Evolutionary conservation across 1,140 invertebrate genomes (phyloP), one percentile per base, ranked within the genome.

Genomic region (Cataglyphis hispanica): DNA sequence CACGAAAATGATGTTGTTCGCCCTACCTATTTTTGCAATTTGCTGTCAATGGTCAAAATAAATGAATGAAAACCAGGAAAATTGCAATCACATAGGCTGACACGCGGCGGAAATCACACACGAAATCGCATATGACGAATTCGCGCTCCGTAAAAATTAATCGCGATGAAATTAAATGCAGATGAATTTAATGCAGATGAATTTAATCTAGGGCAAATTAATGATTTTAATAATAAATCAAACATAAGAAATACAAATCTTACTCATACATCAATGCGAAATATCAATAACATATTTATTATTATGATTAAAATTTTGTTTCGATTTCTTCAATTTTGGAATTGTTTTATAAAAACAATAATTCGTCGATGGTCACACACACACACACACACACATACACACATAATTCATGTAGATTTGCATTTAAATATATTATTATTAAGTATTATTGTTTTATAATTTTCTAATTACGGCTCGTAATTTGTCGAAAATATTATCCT

Each of bases 1-100:
- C 83, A 16, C 22, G 72, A 34, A 86, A 88, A 88, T 88, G 76
- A 89, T 84, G 70, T 80, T 58, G 61, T 16, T 25, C 53, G 64
- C 46, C 46, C 11, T 13, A 34, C 22, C 34, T 88, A 77, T 88
- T 89, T 88, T 86, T 61, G 46, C 46, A 50, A n/a, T 34, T 58
- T 56, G 53, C 34, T 72, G 66, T 84, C 87, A 61, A 60, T 87
- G 34, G 50, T n/a, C 6, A 63, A 74, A 72, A 88, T 88, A 72
- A 88, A 84, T 37, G 34, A 4, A 7, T 13, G 50, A 84, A 37
- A 22, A 25, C 76, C 6, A 13, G 37, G 25, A 6, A 34, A 43
- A 19, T 27, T 25, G 13, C 13, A 4, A n/a, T 11, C 40, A 13
- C 34, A 80, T 2, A 2, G n/a, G 4, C 50, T 50, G 27, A 58